A percentile compares a stretch with the other conserved stretches of the same genome.
phyloP scores from a whole-genome alignment of 2,797 vertebrate genomes.

The Ciconia nigra region DNA sequence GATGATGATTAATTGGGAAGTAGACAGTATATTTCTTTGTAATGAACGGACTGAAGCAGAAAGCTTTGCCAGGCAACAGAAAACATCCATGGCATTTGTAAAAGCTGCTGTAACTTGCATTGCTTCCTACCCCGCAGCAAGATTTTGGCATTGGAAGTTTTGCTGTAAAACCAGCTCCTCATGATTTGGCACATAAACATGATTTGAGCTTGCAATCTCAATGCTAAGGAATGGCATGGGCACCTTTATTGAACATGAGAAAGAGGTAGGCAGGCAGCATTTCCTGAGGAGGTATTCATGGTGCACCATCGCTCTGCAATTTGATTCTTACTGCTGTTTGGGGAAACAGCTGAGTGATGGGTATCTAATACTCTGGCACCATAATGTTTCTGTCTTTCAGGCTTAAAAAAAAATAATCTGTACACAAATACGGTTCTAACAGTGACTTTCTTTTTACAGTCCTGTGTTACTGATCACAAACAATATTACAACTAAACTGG shows the following conservation, averaged over 20 bases:
- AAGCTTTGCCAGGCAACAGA: constrained; percentile 16
- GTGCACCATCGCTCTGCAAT: background rate
- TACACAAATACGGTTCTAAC: background rate
- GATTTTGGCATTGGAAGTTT: background rate
- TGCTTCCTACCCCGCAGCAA: constrained; percentile 11
- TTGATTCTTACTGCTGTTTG: background rate
- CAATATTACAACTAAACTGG: background rate
- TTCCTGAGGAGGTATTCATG: background rate
- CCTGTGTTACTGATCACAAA: background rate
- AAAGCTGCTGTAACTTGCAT: constrained; percentile 38
- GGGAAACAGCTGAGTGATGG: background rate
- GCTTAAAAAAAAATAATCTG: background rate
- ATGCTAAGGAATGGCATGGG: background rate
- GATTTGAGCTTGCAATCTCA: background rate
- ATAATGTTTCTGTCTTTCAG: background rate
- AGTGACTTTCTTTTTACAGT: background rate
- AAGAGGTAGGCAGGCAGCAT: background rate
- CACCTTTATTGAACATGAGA: background rate
- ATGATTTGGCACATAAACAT: background rate
- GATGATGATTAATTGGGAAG: constrained; percentile 47
- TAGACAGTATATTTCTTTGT: constrained; percentile 49
- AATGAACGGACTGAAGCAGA: constrained; percentile 30
- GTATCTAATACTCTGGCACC: background rate
- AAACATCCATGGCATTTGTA: constrained; percentile 44
- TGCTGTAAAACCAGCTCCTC: background rate